These are phyloP conservation scores for Onychomys torridus DNA, from an alignment of 2,797 vertebrate genomes.

Conservation along the genomic window DNA sequence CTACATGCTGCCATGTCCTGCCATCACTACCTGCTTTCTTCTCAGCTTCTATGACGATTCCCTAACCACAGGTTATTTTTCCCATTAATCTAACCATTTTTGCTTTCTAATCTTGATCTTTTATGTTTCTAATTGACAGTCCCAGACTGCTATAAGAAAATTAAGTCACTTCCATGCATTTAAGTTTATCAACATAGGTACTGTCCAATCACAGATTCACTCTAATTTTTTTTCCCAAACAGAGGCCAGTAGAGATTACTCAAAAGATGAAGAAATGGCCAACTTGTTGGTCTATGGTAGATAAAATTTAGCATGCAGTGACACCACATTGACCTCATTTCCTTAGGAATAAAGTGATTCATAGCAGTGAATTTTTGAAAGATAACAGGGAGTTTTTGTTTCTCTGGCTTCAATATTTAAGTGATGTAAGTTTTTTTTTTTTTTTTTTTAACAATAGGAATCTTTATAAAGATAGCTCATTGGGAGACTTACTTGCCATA, in stretches of 20 bases:
- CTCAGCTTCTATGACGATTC: conserved; percentile 39
- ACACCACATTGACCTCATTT: conserved; percentile 6
- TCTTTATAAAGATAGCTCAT: neutral
- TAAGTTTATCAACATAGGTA: neutral
- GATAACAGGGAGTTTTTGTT: neutral
- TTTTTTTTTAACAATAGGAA: neutral
- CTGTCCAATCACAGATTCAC: conserved; percentile 7
- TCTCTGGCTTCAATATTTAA: neutral
- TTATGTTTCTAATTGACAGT: conserved; percentile 60
- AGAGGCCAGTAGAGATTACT: neutral
- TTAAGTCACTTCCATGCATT: conserved; percentile 47
- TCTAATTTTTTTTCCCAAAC: conserved; percentile 38
- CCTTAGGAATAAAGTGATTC: neutral
- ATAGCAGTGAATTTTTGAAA: conserved; percentile 16
- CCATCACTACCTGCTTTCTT: conserved; percentile 1
- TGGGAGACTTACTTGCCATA: neutral
- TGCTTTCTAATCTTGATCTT: conserved; percentile 65
- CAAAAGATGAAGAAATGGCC: conserved; percentile 50
- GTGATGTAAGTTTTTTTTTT: neutral
- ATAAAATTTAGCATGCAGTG: conserved; percentile 32
- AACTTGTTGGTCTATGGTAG: conserved; percentile 17
- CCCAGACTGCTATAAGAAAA: conserved; percentile 53
- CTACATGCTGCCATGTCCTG: neutral
- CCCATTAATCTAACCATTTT: conserved; percentile 64
- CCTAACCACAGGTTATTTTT: conserved; percentile 57